Evolutionary conservation across 2,113 vertebrate genomes (phyloP), one percentile per base, ranked within the genome.

Genomic region (Motacilla alba): DNA sequence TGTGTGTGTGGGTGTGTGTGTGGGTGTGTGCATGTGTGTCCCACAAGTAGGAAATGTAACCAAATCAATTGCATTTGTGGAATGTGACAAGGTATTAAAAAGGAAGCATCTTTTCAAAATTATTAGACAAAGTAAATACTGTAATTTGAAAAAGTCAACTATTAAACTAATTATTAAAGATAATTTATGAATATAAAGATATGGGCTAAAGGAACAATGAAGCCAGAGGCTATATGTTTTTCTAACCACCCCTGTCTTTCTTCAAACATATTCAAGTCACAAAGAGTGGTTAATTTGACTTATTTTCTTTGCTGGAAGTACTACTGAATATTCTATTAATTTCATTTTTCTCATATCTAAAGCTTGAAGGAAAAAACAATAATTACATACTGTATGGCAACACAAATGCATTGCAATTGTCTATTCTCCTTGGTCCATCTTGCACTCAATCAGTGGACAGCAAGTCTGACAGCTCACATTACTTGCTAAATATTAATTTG

Each of bases 211-310:
- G 30, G 26, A 85, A 79, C 7, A 43, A 67, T 30, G 11, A 78
- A 41, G 22, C 37, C 43, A 44, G 16, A 72, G 43, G 46, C 27
- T 83, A 15, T 83, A 28, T 44, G 16, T 27, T 95, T 94, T 93
- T 69, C 53, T 89, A 86, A 24, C 30, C 9, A 39, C 3, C 19
- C 14, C 4, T 15, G 4, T 80, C 55, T 87, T 53, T 68, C 80
- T 90, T 93, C 53, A 93, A 93, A 87, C 21, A 68, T 72, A 88
- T 92, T 91, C 70, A 95, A 84, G 72, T 90, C 81, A 88, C 62
- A 94, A 95, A 88, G 10, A 93, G 72, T 60, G 85, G 58, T 90
- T 95, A 94, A 96, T 95, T 96, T 50, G 62, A 84, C 24, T 13
- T 21, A 70, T 86, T 95, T 95, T 91, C 60, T 90, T 92, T 94